Base-by-base conservation (phyloP, 1,140 invertebrate genomes). In the Geopemphigus sp. region DNA sequence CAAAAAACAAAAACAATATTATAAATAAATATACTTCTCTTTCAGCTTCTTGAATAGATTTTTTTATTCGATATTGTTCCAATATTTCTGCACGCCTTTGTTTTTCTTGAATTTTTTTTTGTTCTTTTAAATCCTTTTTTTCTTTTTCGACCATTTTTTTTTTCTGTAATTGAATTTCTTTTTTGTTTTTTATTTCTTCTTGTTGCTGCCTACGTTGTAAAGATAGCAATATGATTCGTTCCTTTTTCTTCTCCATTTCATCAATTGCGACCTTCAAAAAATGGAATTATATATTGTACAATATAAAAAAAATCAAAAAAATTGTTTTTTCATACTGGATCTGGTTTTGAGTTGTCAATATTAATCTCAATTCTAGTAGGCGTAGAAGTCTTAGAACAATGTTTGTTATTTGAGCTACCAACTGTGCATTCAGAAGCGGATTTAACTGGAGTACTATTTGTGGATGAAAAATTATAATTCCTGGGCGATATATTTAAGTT, bases 61-160 rank as follows among this genome's bases (percentile, higher is more conserved):
- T 98, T 84, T 97, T 95, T 83, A 97, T 89, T 86, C 96, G 95
- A 87, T 98, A 95, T 85, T 96, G 93, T 85, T 97, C 95, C 82
- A 98, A 89, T 85, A 98, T 98, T 81, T 89, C 89, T 81, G 95
- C 92, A 81, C 96, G 87, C 83, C 95, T 88, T 53, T 91, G 89
- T 84, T 92, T 91, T 85, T 98, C 96, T 84, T 98, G 95, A 82
- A 95, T 93, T 85, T 96, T 96, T 84, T 96, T 95, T 68, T 91
- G 89, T 57, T 90, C 88, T 83, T 92, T 91, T 83, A 95, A 91
- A 83, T 98, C 96, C 82, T 92, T 91, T 85, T 95, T 95, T 53
- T 90, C 85, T 82, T 94, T 93, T 83, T 96, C 94, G 81, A 90
- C 87, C 84, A 95, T 93, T 70, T 90, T 88, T 50, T 91, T 88